Base-by-base conservation (phyloP, 2,888 invertebrate genomes). In the Aradus depressus region DNA sequence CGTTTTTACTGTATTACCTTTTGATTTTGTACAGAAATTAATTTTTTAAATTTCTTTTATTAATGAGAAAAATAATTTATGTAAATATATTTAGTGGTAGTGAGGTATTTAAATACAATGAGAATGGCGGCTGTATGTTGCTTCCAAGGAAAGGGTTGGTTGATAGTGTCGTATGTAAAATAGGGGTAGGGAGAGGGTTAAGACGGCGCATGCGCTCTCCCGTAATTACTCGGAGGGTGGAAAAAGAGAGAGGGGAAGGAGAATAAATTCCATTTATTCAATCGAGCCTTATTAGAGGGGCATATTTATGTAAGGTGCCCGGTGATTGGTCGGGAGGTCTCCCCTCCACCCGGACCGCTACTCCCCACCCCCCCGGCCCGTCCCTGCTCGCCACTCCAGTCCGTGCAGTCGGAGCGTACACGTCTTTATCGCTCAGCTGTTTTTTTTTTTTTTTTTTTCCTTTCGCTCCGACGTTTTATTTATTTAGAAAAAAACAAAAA, bases 301-400 rank as follows among this genome's bases (percentile, higher is more conserved):
- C 60, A 59, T 57, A 60, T 60, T 55, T 60, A 57, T 54, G 57
- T 55, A 53, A 54, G 58, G 59, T 42, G 55, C 55, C 44, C 55
- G 56, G 52, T 51, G 58, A 60, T 61, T 60, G 60, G 61, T 49
- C 39, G 55, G 39, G 57, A 65, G 53, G 57, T 62, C 62, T 60
- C 62, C 60, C 57, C 61, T 58, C 60, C 60, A 58, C 62, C 57
- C 61, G 61, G 62, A 59, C 60, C 62, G 58, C 60, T 62, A 61
- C 62, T 63, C 61, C 63, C 54, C 57, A 63, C 64, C 63, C 62
- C 61, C 58, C 49, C 56, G 50, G 39, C 44, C 53, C 50, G 50
- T 49, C 55, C 55, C 54, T 51, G 58, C 44, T 35, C 34, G 48
- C 37, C 68, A 66, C 70, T 70, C 70, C 71, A 71, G 71, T 64